Conservation (phyloP, 2,888 invertebrate species). For the Eumacrocentrus americanus region DNA sequence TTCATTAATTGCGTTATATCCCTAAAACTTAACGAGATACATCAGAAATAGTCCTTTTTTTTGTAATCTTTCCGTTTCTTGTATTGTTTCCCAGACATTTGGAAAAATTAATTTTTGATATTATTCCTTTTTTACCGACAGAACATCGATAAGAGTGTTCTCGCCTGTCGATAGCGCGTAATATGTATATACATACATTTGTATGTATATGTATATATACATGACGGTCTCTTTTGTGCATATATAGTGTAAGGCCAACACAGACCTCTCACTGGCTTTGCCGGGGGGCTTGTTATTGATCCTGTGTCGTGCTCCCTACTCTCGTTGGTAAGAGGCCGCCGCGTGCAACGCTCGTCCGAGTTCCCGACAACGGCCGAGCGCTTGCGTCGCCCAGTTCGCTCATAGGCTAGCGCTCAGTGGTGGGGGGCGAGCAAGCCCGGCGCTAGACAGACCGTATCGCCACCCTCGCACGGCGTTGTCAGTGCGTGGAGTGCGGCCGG, state of each 20-base stretch:
- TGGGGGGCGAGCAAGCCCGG: slow-evolving; percentile 9
- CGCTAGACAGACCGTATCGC: slow-evolving; percentile 24
- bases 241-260: too few relatives aligned
- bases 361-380: slow-evolving; percentile 11
- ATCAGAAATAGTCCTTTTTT: too few relatives aligned
- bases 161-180: neutral
- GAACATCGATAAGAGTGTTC: neutral
- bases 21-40: too few relatives aligned
- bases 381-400: neutral
- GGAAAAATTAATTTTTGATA: neutral
- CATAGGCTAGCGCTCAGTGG: neutral
- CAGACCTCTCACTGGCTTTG: slow-evolving; percentile 7
- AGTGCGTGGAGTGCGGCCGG: slow-evolving; percentile 58
- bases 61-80: too few relatives aligned
- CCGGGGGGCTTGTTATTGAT: slow-evolving; percentile 51
- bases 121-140: neutral
- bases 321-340: slow-evolving; percentile 23
- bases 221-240: neutral
- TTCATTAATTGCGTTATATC: too few relatives aligned
- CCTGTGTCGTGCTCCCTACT: slow-evolving; percentile 35
- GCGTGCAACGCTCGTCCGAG: neutral
- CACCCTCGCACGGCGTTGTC: slow-evolving; percentile 35
- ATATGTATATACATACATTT: neutral
- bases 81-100: neutral
- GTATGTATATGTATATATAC: neutral